Evolutionary conservation across 2,113 vertebrate species (phyloP).

Genomic region (Gymnarchus niloticus): DNA sequence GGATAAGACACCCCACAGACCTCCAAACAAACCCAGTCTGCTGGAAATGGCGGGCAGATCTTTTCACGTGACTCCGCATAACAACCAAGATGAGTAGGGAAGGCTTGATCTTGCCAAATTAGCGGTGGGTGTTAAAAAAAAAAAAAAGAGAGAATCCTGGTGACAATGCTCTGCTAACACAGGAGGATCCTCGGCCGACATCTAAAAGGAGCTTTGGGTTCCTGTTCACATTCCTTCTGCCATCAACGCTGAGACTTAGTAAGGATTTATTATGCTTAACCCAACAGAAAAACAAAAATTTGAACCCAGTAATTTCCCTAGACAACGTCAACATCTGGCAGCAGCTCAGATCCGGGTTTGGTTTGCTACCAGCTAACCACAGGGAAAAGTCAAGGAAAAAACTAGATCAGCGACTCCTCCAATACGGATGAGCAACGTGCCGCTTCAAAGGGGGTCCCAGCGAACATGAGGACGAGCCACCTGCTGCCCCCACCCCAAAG

Average conservation of each 20-base stretch:
- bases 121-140: conserved; percentile 20
- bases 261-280: background rate
- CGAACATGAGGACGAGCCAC: too few relatives aligned
- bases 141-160: background rate
- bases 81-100: conserved; percentile 20
- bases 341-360: background rate
- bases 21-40: background rate
- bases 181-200: background rate
- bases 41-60: background rate
- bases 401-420: background rate
- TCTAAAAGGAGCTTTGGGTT: background rate
- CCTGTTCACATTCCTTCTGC: background rate
- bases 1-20: background rate
- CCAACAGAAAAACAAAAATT: background rate
- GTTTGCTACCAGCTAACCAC: background rate
- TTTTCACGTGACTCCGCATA: background rate
- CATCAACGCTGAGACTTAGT: background rate
- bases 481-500: conserved; percentile 27
- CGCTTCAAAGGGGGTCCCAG: background rate
- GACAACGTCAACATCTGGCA: background rate
- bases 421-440: background rate
- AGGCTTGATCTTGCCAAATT: conserved; percentile 35
- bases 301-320: background rate
- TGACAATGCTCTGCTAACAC: background rate
- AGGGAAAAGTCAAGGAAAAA: background rate